phyloP scores from a whole-genome alignment of 2,113 vertebrate species.

The Eudyptes chrysolophus region DNA sequence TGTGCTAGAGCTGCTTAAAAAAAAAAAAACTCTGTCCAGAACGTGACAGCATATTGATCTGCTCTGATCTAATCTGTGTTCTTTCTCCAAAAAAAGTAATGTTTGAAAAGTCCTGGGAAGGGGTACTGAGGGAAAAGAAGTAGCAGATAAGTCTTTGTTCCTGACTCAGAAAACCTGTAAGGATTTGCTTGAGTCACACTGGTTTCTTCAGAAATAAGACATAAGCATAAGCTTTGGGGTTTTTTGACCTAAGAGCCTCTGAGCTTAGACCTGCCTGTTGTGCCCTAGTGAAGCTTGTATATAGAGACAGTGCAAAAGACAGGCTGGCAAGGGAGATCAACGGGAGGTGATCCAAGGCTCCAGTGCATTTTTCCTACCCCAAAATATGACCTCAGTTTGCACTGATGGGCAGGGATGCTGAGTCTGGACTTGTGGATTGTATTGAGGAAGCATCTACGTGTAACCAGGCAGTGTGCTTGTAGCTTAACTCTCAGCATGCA shows the following conservation, averaged over 20 bases:
- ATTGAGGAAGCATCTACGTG: not conserved
- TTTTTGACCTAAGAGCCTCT: not conserved
- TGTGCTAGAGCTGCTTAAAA: not conserved
- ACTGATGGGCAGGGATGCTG: fast-evolving
- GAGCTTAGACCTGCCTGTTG: not conserved
- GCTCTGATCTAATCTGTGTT: slow-evolving; percentile 28
- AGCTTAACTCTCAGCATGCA: not conserved
- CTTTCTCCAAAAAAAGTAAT: slow-evolving; percentile 65
- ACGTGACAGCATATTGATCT: not conserved
- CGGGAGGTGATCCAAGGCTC: not conserved
- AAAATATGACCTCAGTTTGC: not conserved
- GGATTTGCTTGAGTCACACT: not conserved
- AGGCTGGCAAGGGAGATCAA: not conserved
- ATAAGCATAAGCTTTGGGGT: not conserved
- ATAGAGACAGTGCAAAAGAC: not conserved
- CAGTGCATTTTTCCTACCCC: not conserved
- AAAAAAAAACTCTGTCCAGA: not conserved
- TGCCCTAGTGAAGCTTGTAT: not conserved
- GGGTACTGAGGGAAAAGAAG: slow-evolving; percentile 13
- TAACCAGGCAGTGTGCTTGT: not conserved
- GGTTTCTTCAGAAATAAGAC: not conserved
- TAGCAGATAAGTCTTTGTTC: slow-evolving; percentile 6
- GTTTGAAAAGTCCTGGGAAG: slow-evolving; percentile 58
- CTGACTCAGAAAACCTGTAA: not conserved
- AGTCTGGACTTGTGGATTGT: not conserved